phyloP scores from a whole-genome alignment of 2,888 invertebrate genomes.

The Strigamia maritima region DNA sequence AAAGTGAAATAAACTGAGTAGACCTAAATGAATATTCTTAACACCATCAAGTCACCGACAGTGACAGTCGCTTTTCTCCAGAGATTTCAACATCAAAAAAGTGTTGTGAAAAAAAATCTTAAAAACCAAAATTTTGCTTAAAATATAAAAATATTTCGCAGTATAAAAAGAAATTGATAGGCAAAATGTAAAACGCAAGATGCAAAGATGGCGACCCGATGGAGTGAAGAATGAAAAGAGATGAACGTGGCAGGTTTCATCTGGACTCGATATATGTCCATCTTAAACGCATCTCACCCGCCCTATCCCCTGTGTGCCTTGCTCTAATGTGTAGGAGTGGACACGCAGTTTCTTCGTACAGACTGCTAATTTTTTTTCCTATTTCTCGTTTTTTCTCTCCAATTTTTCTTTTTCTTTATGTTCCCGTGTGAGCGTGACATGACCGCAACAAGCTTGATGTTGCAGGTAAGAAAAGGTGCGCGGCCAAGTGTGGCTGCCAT shows the following conservation, averaged over 20 bases:
- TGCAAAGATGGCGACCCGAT: constrained; percentile 10
- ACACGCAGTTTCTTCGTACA: constrained; percentile 2
- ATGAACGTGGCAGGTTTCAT: background rate
- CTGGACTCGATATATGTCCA: background rate
- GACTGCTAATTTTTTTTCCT: background rate
- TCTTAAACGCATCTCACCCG: background rate
- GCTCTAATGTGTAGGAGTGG: constrained; percentile 10
- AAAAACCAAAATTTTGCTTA: background rate
- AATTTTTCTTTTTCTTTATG: background rate
- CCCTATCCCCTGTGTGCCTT: background rate
- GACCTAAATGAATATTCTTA: constrained; percentile 10
- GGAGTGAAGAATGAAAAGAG: background rate
- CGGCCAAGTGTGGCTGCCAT: constrained; percentile 15
- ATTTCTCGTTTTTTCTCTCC: background rate
- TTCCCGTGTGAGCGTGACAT: constrained; percentile 15
- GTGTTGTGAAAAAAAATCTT: background rate
- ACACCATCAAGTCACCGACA: background rate
- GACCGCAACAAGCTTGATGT: constrained; percentile 15
- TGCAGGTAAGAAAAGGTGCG: constrained; percentile 15
- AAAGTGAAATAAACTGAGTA: constrained; percentile 15
- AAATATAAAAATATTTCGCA: background rate
- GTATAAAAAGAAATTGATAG: background rate
- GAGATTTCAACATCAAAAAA: constrained; percentile 1
- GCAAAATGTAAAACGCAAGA: background rate
- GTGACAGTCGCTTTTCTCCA: background rate